These are phyloP conservation scores for Polia nebulosa DNA, from an alignment of 2,888 invertebrate genomes.

Conservation along the genomic window DNA sequence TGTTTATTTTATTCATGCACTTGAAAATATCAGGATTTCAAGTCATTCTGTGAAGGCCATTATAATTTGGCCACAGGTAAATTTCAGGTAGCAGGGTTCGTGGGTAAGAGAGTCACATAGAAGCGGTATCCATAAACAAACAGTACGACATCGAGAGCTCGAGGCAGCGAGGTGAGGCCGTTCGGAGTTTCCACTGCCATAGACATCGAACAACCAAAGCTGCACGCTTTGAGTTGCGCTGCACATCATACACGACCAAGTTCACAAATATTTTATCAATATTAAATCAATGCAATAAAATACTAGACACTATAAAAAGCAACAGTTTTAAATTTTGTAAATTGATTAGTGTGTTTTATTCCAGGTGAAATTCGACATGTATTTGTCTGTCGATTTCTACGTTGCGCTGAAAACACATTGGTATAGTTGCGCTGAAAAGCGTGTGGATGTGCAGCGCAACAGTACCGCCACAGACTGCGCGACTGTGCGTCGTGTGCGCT, in stretches of 20 bases:
- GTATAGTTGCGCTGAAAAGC: slow-evolving; percentile 13
- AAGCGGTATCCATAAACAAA: slow-evolving; percentile 88
- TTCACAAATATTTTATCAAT: slow-evolving; percentile 16
- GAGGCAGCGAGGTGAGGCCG: slow-evolving; percentile 83
- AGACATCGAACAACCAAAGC: slow-evolving; percentile 90
- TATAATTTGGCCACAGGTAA: slow-evolving; percentile 60
- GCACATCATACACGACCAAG: slow-evolving; percentile 76
- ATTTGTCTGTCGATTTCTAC: slow-evolving; percentile 13
- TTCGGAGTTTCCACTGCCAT: slow-evolving; percentile 82
- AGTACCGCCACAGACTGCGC: slow-evolving; percentile 71
- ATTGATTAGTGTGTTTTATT: not conserved
- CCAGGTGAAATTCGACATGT: slow-evolving; percentile 3
- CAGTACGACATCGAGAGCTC: slow-evolving; percentile 89
- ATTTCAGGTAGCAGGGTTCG: slow-evolving; percentile 74
- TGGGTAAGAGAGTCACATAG: slow-evolving; percentile 82
- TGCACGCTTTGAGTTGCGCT: slow-evolving; percentile 83
- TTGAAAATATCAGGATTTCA: slow-evolving; percentile 68
- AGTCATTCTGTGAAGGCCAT: slow-evolving; percentile 59
- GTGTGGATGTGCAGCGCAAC: slow-evolving; percentile 85
- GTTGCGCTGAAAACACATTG: slow-evolving; percentile 11
- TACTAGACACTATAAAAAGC: not conserved
- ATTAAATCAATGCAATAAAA: slow-evolving; percentile 12
- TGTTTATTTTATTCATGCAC: slow-evolving; percentile 79
- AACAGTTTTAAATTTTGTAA: not conserved
- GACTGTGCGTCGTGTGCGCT: slow-evolving; percentile 70